A percentile compares a stretch with the other conserved stretches of the same genome.
Evolutionary conservation across 2,888 invertebrate genomes (phyloP).

Genomic region (Tachystola acroxantha): DNA sequence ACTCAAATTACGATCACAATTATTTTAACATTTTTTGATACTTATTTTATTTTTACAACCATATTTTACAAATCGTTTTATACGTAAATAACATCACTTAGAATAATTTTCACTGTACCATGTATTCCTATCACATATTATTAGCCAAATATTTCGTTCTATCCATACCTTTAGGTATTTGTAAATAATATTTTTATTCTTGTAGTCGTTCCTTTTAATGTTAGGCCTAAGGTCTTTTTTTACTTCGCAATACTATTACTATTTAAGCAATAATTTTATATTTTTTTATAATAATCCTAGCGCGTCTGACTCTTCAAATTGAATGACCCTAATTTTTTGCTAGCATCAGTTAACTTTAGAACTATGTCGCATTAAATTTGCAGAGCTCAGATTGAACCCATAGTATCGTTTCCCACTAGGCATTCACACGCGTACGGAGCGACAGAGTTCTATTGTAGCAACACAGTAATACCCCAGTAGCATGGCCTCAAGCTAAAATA

Average conservation of each 20-base stretch:
- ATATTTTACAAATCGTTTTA: slow-evolving; percentile 37
- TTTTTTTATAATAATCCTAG: slow-evolving; percentile 36
- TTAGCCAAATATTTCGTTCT: slow-evolving; percentile 75
- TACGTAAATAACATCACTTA: slow-evolving; percentile 30
- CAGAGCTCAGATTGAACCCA: slow-evolving; percentile 24
- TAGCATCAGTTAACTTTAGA: slow-evolving; percentile 16
- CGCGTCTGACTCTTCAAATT: slow-evolving; percentile 36
- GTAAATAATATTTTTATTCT: slow-evolving; percentile 72
- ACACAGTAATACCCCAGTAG: slow-evolving; percentile 28
- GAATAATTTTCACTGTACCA: slow-evolving; percentile 45
- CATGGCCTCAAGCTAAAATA: slow-evolving; percentile 36
- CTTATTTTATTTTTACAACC: slow-evolving; percentile 42
- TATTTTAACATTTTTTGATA: slow-evolving; percentile 40
- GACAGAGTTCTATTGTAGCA: slow-evolving; percentile 40
- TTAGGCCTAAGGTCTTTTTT: slow-evolving; percentile 69
- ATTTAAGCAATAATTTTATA: slow-evolving; percentile 72
- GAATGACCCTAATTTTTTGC: slow-evolving; percentile 26
- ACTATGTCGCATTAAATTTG: slow-evolving; percentile 28
- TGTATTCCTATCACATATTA: slow-evolving; percentile 59
- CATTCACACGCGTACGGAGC: slow-evolving; percentile 27
- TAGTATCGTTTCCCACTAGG: slow-evolving; percentile 18
- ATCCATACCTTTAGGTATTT: slow-evolving; percentile 60
- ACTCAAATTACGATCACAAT: slow-evolving; percentile 66
- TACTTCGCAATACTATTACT: slow-evolving; percentile 71
- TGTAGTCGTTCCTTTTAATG: slow-evolving; percentile 65